Conservation (phyloP, 2,113 vertebrate genomes). For the Mesitornis unicolor region DNA sequence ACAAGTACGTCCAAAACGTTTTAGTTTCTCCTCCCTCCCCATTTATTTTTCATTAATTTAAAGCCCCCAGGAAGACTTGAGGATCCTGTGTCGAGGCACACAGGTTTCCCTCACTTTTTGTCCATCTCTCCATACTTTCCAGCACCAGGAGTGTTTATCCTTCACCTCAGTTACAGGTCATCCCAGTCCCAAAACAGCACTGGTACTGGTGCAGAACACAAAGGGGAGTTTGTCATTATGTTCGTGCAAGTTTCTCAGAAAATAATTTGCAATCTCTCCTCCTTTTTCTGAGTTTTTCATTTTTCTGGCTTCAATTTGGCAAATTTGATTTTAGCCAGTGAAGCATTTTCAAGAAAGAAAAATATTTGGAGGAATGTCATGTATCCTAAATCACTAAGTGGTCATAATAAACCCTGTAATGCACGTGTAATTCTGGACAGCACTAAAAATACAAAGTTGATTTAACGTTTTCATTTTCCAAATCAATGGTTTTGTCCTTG, state of each 20-base stretch:
- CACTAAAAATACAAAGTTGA: neutral
- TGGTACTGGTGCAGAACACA: neutral
- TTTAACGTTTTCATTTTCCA: neutral
- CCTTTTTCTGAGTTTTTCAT: neutral
- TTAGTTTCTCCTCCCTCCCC: neutral
- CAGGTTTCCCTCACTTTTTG: neutral
- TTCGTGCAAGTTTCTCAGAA: neutral
- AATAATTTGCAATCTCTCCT: neutral
- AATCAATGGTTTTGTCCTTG: neutral
- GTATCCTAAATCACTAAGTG: neutral
- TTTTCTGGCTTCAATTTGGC: neutral
- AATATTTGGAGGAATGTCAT: neutral
- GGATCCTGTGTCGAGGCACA: neutral
- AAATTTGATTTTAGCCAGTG: neutral
- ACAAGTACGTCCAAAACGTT: conserved; percentile 81
- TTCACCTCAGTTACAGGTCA: neutral
- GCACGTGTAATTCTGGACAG: neutral
- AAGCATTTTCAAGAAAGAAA: neutral
- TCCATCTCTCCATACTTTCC: neutral
- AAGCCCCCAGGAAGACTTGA: neutral
- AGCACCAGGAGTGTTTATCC: neutral
- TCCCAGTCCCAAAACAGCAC: neutral
- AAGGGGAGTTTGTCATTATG: neutral
- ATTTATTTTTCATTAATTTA: neutral
- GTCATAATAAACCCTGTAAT: neutral